Evolutionary conservation across 2,888 invertebrate genomes (phyloP), one percentile per base, ranked within the genome.

Genomic region (Rutpela maculata): DNA sequence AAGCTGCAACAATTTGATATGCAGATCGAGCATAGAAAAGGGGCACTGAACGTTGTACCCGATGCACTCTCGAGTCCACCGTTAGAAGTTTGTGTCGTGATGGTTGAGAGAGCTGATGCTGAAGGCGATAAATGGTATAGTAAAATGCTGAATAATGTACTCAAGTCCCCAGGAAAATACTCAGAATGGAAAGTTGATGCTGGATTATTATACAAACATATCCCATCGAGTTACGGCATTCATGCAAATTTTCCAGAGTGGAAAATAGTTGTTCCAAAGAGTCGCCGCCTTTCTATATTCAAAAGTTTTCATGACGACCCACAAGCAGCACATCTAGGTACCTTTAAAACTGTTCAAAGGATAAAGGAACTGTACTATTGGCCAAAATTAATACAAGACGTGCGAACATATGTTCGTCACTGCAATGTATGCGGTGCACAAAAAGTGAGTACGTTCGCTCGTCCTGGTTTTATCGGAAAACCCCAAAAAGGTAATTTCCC

Each of bases 361-460:
- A n/a, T n/a, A n/a, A n/a, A n/a, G n/a, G n/a, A n/a, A n/a, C n/a
- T n/a, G n/a, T n/a, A n/a, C n/a, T n/a, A n/a, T n/a, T n/a, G n/a
- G n/a, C n/a, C n/a, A n/a, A n/a, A n/a, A n/a, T n/a, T n/a, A n/a
- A n/a, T n/a, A n/a, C n/a, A n/a, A n/a, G n/a, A n/a, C n/a, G n/a
- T n/a, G 17, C 15, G 9, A 59, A 50, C 65, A 11, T 80, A 75
- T 70, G 78, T 81, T 10, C 59, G 65, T 17, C 11, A 43, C 9
- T 81, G 77, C 73, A 18, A 55, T 11, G 66, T 74, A 1, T 80
- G 81, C 56, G 50, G 26, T 11, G 56, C 67, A 3, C 78, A 78
- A n/a, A 81, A 80, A 65, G 55, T 75, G 11, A 63, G 63, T n/a
- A 59, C 73, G 11, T 12, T 19, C 18, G 74, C 69, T n/a, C 59